A percentile compares a stretch with the other conserved stretches of the same genome.
Conservation (phyloP, 23 tunicate species). For the Clavelina lepadiformis region DNA sequence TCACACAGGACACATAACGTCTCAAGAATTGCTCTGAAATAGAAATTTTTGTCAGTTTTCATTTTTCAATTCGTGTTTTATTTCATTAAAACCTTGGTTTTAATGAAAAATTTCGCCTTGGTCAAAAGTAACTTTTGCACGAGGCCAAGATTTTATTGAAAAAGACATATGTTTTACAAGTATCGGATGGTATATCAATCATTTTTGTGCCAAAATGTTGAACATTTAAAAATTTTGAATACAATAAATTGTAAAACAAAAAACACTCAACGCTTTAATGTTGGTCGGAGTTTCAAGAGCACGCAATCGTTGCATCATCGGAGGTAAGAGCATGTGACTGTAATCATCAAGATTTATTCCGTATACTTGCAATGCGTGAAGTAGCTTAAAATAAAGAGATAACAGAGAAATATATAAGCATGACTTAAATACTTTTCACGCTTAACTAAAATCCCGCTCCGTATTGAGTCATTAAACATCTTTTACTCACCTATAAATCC, state of each 20-base stretch:
- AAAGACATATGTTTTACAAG: too few species aligned
- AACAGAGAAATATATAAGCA: background rate
- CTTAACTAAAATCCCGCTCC: too few species aligned
- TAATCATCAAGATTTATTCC: constrained; percentile 76
- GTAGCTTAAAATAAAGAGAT: constrained; percentile 35
- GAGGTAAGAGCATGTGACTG: constrained; percentile 79
- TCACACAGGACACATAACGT: constrained; percentile 48
- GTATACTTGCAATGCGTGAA: constrained; percentile 71
- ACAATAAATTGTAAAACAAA: background rate
- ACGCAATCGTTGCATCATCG: constrained; percentile 63
- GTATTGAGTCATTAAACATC: too few species aligned
- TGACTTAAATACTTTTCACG: background rate
- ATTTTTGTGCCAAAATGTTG: too few species aligned
- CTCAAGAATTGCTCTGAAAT: constrained; percentile 50
- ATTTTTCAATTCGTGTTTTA: too few species aligned
- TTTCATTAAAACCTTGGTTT: too few species aligned
- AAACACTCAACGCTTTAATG: constrained; percentile 58
- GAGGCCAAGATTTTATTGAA: too few species aligned
- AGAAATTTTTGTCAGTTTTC: too few species aligned
- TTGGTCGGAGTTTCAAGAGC: constrained; percentile 42
- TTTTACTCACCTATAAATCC: background rate
- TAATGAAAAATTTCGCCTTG: too few species aligned
- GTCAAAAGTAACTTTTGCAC: too few species aligned
- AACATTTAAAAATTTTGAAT: too few species aligned
- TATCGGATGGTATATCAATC: too few species aligned